A percentile compares a stretch with the other conserved stretches of the same genome.
Evolutionary conservation across 1,140 invertebrate species (phyloP).

Genomic region (Ylistrum balloti): DNA sequence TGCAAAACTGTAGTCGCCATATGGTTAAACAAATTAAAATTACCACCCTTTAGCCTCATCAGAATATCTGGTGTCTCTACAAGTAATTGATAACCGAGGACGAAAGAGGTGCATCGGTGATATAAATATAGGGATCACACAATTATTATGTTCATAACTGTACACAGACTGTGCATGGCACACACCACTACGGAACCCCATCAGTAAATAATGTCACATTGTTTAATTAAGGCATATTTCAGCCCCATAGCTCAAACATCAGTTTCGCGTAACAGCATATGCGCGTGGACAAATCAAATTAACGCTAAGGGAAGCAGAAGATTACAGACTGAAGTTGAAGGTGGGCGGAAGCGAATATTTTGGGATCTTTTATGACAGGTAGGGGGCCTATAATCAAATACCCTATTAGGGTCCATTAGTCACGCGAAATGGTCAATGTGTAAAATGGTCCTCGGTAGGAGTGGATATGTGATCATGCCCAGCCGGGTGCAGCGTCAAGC

Average conservation of each 20-base stretch:
- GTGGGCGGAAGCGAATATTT: slow-evolving; percentile 32
- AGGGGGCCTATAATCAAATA: slow-evolving; percentile 10
- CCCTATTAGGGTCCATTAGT: slow-evolving; percentile 31
- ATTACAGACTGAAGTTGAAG: slow-evolving; percentile 24
- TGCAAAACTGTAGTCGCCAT: background rate
- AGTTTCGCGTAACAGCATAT: slow-evolving; percentile 26
- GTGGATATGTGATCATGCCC: slow-evolving; percentile 13
- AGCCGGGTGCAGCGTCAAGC: slow-evolving; percentile 27
- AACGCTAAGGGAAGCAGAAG: background rate
- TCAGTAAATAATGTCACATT: slow-evolving; percentile 23
- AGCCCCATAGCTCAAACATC: background rate
- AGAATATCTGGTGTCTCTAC: background rate
- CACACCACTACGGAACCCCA: background rate
- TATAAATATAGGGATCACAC: background rate
- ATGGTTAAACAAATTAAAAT: background rate
- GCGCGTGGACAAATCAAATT: slow-evolving; percentile 37
- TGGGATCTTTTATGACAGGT: slow-evolving; percentile 27
- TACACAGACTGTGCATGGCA: background rate
- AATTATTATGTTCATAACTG: background rate
- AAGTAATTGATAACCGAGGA: background rate
- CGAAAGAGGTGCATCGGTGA: slow-evolving; percentile 1
- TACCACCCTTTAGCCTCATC: background rate
- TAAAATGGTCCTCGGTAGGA: background rate
- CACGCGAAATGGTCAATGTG: background rate
- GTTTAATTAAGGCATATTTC: slow-evolving; percentile 34